Base-by-base conservation (phyloP, 1,140 invertebrate species). In the Drosophila lacteicornis region DNA sequence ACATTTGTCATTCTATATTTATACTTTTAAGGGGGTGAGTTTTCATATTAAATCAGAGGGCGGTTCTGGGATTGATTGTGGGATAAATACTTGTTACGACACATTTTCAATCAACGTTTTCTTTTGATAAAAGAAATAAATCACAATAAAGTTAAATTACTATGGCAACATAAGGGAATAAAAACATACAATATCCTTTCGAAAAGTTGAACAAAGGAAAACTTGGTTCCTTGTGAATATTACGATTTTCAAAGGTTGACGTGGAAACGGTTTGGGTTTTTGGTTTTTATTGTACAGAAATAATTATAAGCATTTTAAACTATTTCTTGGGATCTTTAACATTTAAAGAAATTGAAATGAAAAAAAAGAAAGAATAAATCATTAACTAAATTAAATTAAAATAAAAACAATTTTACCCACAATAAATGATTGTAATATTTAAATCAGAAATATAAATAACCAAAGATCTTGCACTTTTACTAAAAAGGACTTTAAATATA, bases 1-100 rank as follows among this genome's bases (percentile, higher is more conserved):
- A 40, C 33, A 55, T 55, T 55, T 55, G 19, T 38, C 51, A 38
- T 38, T 40, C 51, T 55, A 55, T 55, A 55, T 55, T 40, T 55
- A 55, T 55, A 11, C 51, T 5, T 22, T 19, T 33, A 19, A 15
- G 19, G 19, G 51, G 53, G 7, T 40, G 53, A 40, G 38, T 38
- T 55, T 55, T 55, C 13, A 11, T 40, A 55, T 40, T 4, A 38
- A 55, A 15, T 22, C 0, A 6, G 17, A n/a, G 7, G 19, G 13
- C 33, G 33, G 33, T 15, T 6, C 2, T 36, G 11, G 8, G 4
- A 38, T 55, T 38, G 4, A 38, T 55, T 55, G 7, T 2, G 5
- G 19, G 38, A 22, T 40, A 55, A 55, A 55, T 55, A 7, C 33
- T 55, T 22, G 8, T 22, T 38, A 17, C 8, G 33, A 55, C 8